Conservation (phyloP, 2,113 vertebrate species). For the Eonycteris spelaea region DNA sequence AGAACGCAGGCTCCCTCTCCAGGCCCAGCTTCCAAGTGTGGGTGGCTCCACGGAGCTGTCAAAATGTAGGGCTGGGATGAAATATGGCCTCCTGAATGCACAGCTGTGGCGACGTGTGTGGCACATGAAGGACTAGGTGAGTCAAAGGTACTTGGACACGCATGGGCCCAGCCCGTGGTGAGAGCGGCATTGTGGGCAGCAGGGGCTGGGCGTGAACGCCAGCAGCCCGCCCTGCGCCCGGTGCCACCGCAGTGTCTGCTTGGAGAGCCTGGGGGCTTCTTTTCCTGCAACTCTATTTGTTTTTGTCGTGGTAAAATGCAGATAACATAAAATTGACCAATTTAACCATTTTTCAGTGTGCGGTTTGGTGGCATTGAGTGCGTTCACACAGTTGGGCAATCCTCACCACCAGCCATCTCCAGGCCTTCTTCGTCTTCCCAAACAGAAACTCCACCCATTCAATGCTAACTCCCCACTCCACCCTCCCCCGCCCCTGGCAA, state of each 20-base stretch:
- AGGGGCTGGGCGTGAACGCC: fast-evolving
- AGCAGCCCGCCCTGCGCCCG: background rate
- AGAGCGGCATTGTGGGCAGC: fast-evolving
- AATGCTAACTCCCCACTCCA: fast-evolving
- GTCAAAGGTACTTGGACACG: background rate
- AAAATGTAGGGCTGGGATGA: background rate
- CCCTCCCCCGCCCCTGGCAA: too few species aligned
- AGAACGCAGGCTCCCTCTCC: background rate
- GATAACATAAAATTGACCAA: background rate
- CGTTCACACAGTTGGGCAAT: background rate
- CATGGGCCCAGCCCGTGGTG: fast-evolving
- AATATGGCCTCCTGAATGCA: background rate
- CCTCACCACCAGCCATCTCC: background rate
- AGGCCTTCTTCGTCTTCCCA: background rate
- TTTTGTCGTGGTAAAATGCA: background rate
- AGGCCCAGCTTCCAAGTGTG: background rate
- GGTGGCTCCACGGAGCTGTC: background rate
- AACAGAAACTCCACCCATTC: background rate
- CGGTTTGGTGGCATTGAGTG: background rate
- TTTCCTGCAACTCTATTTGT: background rate
- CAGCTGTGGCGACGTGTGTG: background rate
- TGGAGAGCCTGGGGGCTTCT: background rate
- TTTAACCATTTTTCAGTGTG: background rate
- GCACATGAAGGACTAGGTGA: background rate
- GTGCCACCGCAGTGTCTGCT: fast-evolving